Percentiles rank a stretch among this genome's conserved stretches.
These are phyloP conservation scores for Lemur catta DNA, from an alignment of 2,797 vertebrate species.

Conservation along the genomic window DNA sequence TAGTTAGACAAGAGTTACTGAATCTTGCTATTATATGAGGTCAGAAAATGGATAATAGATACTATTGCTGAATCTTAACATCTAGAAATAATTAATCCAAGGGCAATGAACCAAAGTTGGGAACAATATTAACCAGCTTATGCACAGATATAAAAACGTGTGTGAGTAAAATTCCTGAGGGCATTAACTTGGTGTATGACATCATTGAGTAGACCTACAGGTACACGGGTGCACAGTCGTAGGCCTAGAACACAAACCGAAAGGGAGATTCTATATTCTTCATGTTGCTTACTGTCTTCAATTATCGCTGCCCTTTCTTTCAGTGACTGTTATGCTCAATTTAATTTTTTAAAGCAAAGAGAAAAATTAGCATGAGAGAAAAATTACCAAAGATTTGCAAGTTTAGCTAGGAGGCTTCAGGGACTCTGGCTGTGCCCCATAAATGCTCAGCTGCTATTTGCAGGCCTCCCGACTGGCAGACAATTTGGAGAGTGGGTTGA, in stretches of 20 bases:
- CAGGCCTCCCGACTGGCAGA: background rate
- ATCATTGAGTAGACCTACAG: background rate
- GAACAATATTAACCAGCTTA: background rate
- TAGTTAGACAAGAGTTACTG: constrained; percentile 34
- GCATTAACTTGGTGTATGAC: background rate
- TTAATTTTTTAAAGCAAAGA: constrained; percentile 35
- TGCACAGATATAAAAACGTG: background rate
- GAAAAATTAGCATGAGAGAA: background rate
- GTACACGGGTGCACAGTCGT: background rate
- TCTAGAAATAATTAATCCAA: constrained; percentile 35
- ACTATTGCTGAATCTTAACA: constrained; percentile 28
- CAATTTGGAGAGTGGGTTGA: constrained; percentile 13
- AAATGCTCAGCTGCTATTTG: background rate
- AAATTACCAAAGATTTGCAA: background rate
- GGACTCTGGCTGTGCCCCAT: background rate
- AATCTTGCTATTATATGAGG: constrained; percentile 40
- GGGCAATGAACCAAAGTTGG: background rate
- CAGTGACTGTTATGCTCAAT: background rate
- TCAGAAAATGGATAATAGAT: constrained; percentile 49
- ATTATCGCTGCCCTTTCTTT: background rate
- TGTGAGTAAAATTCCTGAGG: constrained; percentile 40
- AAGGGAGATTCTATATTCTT: background rate
- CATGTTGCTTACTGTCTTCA: background rate
- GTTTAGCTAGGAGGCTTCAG: background rate
- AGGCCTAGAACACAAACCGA: background rate